Evolutionary conservation across 2,888 invertebrate genomes (phyloP), one percentile per base, ranked within the genome.

Genomic region (Chloromyia formosa): DNA sequence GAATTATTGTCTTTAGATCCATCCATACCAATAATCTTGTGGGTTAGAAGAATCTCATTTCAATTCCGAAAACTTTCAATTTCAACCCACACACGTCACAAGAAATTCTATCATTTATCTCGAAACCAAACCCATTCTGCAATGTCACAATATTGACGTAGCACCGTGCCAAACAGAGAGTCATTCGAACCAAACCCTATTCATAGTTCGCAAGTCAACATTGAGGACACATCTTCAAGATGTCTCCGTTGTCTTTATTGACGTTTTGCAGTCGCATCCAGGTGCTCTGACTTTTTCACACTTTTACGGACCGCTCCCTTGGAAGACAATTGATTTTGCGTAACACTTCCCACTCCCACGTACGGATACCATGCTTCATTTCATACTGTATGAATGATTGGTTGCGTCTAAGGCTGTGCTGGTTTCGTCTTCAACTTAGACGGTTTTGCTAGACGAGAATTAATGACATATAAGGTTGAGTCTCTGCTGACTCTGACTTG

Each of bases 291-390:
- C 35, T 58, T 58, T n/a, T 71, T 58, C 71, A 71, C 71, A 69
- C 69, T 69, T 58, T 71, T 71, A 40, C 42, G 58, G 20, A 40
- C 71, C 71, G 71, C 71, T 71, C 71, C 58, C 71, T 71, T 58
- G 18, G 20, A 56, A 71, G 16, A 71, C 71, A 71, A 71, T 71
- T 71, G 71, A 71, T 71, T 74, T 76, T 74, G 76, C 76, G 71
- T 76, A 76, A 76, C 74, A 74, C 74, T 76, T 76, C 76, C 71
- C 76, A 76, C 76, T 76, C 76, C 53, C 60, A 62, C 61, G n/a
- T n/a, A n/a, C n/a, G n/a, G n/a, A 22, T 54, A 22, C 7, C 27
- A 35, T 35, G 27, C 27, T 35, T 35, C 12, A 18, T 53, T 9
- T 40, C 40, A 23, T 16, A n/a, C 7, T 35, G n/a, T n/a, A 61